Base-by-base conservation (phyloP, 2,888 invertebrate species). In the Acanthosepion pharaonis region DNA sequence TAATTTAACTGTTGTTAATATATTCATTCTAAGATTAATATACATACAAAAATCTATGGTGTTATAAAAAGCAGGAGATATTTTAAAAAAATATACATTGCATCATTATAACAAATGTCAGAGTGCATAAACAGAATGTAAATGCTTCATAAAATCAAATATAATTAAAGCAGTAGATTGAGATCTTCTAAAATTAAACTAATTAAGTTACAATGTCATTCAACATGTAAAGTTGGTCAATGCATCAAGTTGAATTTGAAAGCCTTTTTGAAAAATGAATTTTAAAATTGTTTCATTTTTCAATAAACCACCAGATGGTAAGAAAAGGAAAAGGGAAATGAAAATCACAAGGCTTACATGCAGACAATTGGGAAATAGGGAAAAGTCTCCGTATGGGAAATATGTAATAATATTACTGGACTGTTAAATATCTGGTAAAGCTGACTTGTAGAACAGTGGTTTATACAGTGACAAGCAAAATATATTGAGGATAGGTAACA, bases 311-410 rank as follows among this genome's bases (percentile, higher is more conserved):
- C 59, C 23, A 59, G 59, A 23, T 55, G 1, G 55, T 55, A 59
- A 33, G 9, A 15, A 33, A 78, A 78, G 28, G 20, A 25, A 64
- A 64, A 78, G 6, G n/a, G n/a, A n/a, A 78, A 8, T 11, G 78
- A 78, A 78, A 78, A 78, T 78, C 78, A 78, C 78, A 33, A 78
- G n/a, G 78, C n/a, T 78, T 78, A 78, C 78, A 78, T 78, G 78
- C 78, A 78, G 78, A 78, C 78, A 78, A 78, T n/a, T 78, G 78
- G 59, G 59, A 78, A 78, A 42, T 42, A 42, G 78, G 78, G 78
- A n/a, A 78, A 78, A 78, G 78, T 78, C 78, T 78, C 78, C 78
- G 9, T 33, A 23, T 59, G 23, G 4, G 11, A 78, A 78, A 78
- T 78, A 78, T 33, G 9, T 78, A 78, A 11, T 78, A 78, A 11